These are phyloP conservation scores for Sphenopsis melanotis DNA, from an alignment of 2,797 vertebrate species.

Conservation along the genomic window DNA sequence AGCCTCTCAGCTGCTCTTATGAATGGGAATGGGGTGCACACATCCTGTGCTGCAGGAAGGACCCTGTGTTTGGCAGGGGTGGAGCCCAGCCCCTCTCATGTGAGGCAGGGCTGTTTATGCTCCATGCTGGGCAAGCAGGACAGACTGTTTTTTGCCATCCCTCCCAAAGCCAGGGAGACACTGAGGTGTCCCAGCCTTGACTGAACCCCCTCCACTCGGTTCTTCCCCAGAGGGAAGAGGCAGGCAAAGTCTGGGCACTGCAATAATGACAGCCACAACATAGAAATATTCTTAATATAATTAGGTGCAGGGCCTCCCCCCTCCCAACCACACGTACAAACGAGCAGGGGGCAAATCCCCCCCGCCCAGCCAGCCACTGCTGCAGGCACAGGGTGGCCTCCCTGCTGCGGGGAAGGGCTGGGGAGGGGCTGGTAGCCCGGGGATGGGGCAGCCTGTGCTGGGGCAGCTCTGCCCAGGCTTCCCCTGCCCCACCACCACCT, in stretches of 20 bases:
- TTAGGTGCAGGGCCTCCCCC: slow-evolving; percentile 66
- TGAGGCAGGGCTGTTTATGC: background rate
- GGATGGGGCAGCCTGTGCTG: background rate
- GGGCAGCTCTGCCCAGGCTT: background rate
- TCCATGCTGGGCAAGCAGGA: background rate
- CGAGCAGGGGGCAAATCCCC: background rate
- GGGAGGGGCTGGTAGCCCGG: background rate
- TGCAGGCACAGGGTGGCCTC: background rate
- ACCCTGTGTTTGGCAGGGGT: rapidly evolving
- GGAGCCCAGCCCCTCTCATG: no score
- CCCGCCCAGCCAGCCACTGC: slow-evolving; percentile 22
- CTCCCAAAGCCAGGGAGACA: background rate
- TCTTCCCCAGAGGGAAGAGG: background rate
- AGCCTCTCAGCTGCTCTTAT: background rate
- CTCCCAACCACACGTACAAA: slow-evolving; percentile 55
- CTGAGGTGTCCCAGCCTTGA: background rate
- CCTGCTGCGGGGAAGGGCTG: rapidly evolving
- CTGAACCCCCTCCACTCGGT: rapidly evolving
- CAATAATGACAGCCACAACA: background rate
- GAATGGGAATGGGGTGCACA: rapidly evolving
- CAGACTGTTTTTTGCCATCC: background rate
- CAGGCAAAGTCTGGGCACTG: background rate
- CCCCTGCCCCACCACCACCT: background rate
- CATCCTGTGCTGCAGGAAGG: background rate
- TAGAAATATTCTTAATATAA: slow-evolving; percentile 73